Base-by-base conservation (phyloP, 2,888 invertebrate species). In the Petrolisthes cinctipes region DNA sequence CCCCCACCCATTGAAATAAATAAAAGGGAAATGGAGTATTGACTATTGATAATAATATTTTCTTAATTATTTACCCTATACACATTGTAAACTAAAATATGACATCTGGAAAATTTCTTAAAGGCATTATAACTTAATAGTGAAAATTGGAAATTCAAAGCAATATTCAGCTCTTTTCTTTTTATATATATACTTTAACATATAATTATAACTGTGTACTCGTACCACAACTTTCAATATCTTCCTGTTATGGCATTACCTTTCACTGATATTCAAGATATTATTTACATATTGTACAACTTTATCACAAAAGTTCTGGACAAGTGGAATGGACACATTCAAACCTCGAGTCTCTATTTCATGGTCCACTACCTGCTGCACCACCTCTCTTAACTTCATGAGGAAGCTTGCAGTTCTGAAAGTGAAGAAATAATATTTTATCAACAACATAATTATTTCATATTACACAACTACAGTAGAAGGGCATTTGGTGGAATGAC, bases 381-480 rank as follows among this genome's bases (percentile, higher is more conserved):
- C 7, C 1, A 54, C 83, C 17, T 7, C 20, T 4, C 83, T 23
- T 5, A 84, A 53, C 51, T 78, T 57, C 3, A 57, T 4, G 7
- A 84, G 9, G 51, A 84, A 84, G 17, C 4, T 66, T 7, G 71
- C 82, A n/a, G 82, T 82, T n/a, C 82, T 82, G 71, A 20, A 68
- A 82, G 5, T 4, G 51, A 17, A 81, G 4, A 66, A 82, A 37
- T 37, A n/a, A 20, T 73, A 73, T 11, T 17, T 20, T 20, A 11
- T 7, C 73, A 4, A 1, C 17, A 20, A 7, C 17, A 20, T 3
- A 11, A 66, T 11, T 66, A 14, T 11, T 66, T 66, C 66, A 66
- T 66, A 14, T 66, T 66, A 1, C 11, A 17, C 17, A 17, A 14
- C 66, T 11, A n/a, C n/a, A n/a, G n/a, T n/a, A 14, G 66, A 76